Evolutionary conservation across 2,113 vertebrate genomes (phyloP).

Genomic region (Chroicocephalus ridibundus): DNA sequence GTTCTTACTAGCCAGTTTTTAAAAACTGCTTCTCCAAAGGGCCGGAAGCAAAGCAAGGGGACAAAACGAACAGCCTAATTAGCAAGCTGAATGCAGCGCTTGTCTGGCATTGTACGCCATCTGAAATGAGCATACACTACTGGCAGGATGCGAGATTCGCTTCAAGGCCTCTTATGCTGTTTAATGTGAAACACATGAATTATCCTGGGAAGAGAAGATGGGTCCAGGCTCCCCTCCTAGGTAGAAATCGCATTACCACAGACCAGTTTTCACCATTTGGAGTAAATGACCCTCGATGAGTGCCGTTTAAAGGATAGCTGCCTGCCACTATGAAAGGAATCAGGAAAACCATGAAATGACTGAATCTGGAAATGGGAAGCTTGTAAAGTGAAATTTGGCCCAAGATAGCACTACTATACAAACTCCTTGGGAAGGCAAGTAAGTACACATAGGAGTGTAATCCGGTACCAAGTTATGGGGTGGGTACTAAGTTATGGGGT

Average conservation of each 20-base stretch:
- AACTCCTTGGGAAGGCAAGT: neutral
- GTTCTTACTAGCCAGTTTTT: neutral
- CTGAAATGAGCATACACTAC: neutral
- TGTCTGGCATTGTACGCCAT: neutral
- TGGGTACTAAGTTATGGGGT: neutral
- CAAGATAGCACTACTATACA: neutral
- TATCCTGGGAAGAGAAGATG: neutral
- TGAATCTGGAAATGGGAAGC: neutral
- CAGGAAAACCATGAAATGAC: neutral
- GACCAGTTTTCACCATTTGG: neutral
- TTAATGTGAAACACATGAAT: neutral
- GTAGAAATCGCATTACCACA: neutral
- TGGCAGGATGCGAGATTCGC: neutral
- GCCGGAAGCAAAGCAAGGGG: neutral
- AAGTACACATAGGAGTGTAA: neutral
- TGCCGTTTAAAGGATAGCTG: neutral
- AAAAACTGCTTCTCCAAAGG: neutral
- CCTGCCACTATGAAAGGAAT: accelerated
- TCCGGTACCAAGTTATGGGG: neutral
- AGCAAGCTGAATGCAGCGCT: neutral
- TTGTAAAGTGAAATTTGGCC: neutral
- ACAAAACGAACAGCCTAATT: neutral
- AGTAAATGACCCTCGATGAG: neutral
- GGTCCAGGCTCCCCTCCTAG: neutral
- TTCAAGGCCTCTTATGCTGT: neutral